Percentiles rank a stretch among this genome's conserved stretches.
phyloP scores from a whole-genome alignment of 2,797 vertebrate species.

The Pipistrellus nathusii region DNA sequence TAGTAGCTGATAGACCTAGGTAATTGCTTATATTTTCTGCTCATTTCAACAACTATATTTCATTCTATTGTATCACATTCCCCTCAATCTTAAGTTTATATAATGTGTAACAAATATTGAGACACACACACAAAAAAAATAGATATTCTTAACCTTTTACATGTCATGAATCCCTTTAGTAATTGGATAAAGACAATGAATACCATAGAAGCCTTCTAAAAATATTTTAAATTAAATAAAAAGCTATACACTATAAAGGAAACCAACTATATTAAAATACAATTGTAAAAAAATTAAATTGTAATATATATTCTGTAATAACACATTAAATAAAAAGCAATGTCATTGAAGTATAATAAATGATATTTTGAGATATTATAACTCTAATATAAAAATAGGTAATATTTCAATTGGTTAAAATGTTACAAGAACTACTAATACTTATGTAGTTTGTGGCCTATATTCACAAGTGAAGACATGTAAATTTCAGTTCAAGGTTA shows the following conservation, averaged over 20 bases:
- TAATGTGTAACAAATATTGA: slow-evolving; percentile 2
- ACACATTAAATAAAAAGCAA: slow-evolving; percentile 47
- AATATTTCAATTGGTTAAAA: slow-evolving; percentile 60
- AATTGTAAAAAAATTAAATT: slow-evolving; percentile 47
- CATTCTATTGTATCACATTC: background rate
- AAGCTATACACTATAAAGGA: slow-evolving; percentile 1
- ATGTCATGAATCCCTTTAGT: background rate
- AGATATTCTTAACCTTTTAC: background rate
- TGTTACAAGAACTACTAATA: slow-evolving; percentile 64
- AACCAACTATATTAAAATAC: slow-evolving; percentile 41
- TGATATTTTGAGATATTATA: slow-evolving; percentile 56
- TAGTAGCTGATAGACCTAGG: slow-evolving; percentile 22
- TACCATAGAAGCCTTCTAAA: background rate
- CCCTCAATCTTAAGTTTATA: background rate
- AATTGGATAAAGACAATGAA: background rate
- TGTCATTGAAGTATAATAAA: background rate
- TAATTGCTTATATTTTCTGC: slow-evolving; percentile 52
- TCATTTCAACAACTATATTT: slow-evolving; percentile 48
- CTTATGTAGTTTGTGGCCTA: slow-evolving; percentile 51
- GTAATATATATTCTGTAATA: background rate
- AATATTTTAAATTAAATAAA: slow-evolving; percentile 6
- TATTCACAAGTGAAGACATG: slow-evolving; percentile 68
- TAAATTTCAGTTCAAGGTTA: slow-evolving; percentile 78
- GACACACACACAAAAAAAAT: background rate
- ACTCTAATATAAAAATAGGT: slow-evolving; percentile 62